These are phyloP conservation scores for Mycalesis mineus DNA, from an alignment of 2,888 invertebrate genomes.

Conservation along the genomic window DNA sequence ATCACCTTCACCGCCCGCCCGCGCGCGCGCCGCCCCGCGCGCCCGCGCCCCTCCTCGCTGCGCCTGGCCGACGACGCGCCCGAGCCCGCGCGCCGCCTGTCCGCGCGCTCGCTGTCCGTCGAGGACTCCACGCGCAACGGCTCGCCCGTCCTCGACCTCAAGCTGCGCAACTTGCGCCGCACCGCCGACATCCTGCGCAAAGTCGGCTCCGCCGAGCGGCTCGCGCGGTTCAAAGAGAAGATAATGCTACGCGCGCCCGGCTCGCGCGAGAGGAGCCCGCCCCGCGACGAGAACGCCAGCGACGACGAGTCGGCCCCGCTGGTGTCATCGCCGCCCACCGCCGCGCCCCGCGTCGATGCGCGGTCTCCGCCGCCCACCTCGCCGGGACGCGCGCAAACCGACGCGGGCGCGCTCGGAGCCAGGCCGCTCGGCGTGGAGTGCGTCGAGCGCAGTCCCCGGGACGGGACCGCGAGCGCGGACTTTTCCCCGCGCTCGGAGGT, in stretches of 20 bases:
- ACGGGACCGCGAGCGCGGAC: slow-evolving; percentile 45
- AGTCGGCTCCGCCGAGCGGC: slow-evolving; percentile 62
- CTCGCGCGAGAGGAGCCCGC: slow-evolving; percentile 61
- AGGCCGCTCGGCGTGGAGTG: slow-evolving; percentile 41
- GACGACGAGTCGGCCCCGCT: slow-evolving; percentile 85
- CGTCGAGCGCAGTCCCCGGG: slow-evolving; percentile 38
- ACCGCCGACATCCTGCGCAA: slow-evolving; percentile 60
- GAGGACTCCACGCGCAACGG: slow-evolving; percentile 56
- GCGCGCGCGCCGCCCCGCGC: slow-evolving; percentile 36
- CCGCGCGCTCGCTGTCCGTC: slow-evolving; percentile 59
- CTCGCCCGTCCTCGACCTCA: slow-evolving; percentile 51
- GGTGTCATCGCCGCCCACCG: slow-evolving; percentile 56
- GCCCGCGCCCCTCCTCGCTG: slow-evolving; percentile 51
- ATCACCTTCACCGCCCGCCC: slow-evolving; percentile 64
- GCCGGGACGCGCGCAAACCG: slow-evolving; percentile 28
- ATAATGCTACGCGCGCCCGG: slow-evolving; percentile 53
- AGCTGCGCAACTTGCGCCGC: slow-evolving; percentile 52
- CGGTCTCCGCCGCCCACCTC: slow-evolving; percentile 34
- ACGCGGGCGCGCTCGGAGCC: slow-evolving; percentile 25
- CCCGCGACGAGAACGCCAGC: slow-evolving; percentile 69
- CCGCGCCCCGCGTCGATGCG: slow-evolving; percentile 22
- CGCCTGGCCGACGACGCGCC: slow-evolving; percentile 47
- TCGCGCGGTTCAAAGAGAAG: slow-evolving; percentile 61
- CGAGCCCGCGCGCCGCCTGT: slow-evolving; percentile 32
- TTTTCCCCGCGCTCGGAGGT: slow-evolving; percentile 65